A percentile compares a stretch with the other conserved stretches of the same genome.
These are phyloP conservation scores for Aromia moschata DNA, from an alignment of 2,888 invertebrate species.

Conservation along the genomic window DNA sequence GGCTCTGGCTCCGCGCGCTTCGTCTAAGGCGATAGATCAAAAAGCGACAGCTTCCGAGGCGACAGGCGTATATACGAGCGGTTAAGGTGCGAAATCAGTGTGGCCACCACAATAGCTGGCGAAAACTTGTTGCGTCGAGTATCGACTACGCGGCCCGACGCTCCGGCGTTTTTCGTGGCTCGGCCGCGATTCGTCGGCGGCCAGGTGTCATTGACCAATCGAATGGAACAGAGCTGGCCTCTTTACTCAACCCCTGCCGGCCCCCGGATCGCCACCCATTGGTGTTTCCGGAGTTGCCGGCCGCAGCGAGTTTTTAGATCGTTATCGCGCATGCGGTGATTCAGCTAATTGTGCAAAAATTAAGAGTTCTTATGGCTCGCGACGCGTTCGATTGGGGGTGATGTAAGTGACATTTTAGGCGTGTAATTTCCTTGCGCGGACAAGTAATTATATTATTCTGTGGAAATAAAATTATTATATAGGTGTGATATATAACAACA, in stretches of 20 bases:
- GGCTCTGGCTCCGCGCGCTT: neutral
- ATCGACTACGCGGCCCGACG: constrained; percentile 49
- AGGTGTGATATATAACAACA: no score
- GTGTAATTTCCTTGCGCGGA: no score
- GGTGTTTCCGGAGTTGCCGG: constrained; percentile 57
- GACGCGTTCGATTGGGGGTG: neutral
- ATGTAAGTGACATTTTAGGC: neutral
- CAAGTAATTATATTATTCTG: no score
- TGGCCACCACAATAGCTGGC: constrained; percentile 36
- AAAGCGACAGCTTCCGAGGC: constrained; percentile 23
- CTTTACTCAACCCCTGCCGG: constrained; percentile 49
- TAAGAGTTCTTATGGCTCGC: constrained; percentile 13
- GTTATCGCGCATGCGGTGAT: constrained; percentile 52
- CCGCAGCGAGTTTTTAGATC: constrained; percentile 52
- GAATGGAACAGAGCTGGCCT: constrained; percentile 54
- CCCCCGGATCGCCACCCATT: constrained; percentile 52
- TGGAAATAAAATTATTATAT: no score
- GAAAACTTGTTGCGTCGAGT: constrained; percentile 57
- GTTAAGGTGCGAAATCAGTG: constrained; percentile 35
- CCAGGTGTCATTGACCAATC: constrained; percentile 56
- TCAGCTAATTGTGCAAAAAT: constrained; percentile 36
- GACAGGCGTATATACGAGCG: constrained; percentile 30
- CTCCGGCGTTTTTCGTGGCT: constrained; percentile 7
- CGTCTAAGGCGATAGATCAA: constrained; percentile 6
- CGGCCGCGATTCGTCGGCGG: constrained; percentile 50